Conservation (phyloP, 2,888 invertebrate genomes). For the Odontomyia ornata region DNA sequence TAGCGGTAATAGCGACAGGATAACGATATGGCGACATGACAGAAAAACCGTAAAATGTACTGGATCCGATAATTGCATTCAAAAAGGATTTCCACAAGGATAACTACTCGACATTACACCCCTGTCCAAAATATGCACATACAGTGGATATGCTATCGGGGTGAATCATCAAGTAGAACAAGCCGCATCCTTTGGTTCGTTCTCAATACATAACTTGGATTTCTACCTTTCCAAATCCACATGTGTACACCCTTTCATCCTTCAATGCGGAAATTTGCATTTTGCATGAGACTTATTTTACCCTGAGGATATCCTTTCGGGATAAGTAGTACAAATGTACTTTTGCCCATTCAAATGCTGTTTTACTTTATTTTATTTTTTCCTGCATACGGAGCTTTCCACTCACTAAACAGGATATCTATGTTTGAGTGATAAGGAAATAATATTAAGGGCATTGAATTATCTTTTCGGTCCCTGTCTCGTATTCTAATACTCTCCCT, state of each 20-base stretch:
- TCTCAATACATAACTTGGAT: background rate
- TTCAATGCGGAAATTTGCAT: slow-evolving; percentile 44
- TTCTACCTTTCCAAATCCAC: slow-evolving; percentile 15
- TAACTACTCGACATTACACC: slow-evolving; percentile 39
- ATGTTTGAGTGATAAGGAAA: slow-evolving; percentile 10
- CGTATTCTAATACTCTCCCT: background rate
- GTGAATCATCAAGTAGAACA: slow-evolving; percentile 33
- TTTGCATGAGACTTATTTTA: slow-evolving; percentile 43
- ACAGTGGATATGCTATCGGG: slow-evolving; percentile 15
- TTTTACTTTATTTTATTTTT: too few species aligned
- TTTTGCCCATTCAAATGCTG: slow-evolving; percentile 30
- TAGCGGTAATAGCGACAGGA: background rate
- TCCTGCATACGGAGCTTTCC: slow-evolving; percentile 18
- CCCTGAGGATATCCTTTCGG: slow-evolving; percentile 41
- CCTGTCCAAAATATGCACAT: slow-evolving; percentile 24
- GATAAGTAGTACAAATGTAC: slow-evolving; percentile 42
- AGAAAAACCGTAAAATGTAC: slow-evolving; percentile 31
- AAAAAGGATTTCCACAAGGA: slow-evolving; percentile 45
- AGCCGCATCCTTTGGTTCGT: background rate
- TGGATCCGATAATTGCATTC: slow-evolving; percentile 43
- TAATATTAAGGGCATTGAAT: slow-evolving; percentile 34
- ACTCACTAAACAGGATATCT: slow-evolving; percentile 10
- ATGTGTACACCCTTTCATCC: slow-evolving; percentile 29
- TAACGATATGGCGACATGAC: slow-evolving; percentile 27
- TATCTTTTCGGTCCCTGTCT: slow-evolving; percentile 20